A percentile compares a stretch with the other conserved stretches of the same genome.
phyloP scores from a whole-genome alignment of 2,888 invertebrate species.

The Agonum fuliginosum region DNA sequence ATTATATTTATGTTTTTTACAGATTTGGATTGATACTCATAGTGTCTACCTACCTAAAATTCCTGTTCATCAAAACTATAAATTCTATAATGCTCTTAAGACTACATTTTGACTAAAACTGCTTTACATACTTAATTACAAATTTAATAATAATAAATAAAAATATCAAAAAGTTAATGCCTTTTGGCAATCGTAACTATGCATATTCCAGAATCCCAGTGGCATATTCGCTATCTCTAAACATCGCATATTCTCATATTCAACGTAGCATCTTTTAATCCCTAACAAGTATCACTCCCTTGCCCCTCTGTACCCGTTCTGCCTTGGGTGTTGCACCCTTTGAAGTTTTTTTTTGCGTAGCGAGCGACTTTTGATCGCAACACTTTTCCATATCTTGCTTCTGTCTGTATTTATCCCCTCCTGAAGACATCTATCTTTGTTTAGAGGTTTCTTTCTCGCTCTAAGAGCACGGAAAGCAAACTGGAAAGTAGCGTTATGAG shows the following conservation, averaged over 20 bases:
- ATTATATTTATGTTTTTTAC: no score
- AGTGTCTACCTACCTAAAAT: no score
- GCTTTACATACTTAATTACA: no score
- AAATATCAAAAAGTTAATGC: not conserved
- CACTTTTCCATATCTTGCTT: constrained; percentile 51
- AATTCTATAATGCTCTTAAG: no score
- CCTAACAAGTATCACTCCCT: not conserved
- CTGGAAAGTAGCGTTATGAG: not conserved
- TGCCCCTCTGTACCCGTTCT: not conserved
- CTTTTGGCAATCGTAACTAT: no score
- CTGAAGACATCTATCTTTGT: not conserved
- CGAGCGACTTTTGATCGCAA: constrained; percentile 48
- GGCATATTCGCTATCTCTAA: not conserved
- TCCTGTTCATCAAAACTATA: no score
- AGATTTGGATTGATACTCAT: no score
- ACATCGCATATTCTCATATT: not conserved
- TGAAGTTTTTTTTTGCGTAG: constrained; percentile 43
- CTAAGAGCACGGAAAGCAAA: not conserved
- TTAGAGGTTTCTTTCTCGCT: not conserved
- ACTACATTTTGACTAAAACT: no score
- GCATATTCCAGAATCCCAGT: not conserved
- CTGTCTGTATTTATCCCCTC: constrained; percentile 22
- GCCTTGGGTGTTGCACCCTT: not conserved
- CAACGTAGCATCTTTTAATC: constrained; percentile 41
- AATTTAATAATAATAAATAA: not conserved